Evolutionary conservation across 2,888 invertebrate species (phyloP), one percentile per base, ranked within the genome.

Genomic region (Hedya salicella): DNA sequence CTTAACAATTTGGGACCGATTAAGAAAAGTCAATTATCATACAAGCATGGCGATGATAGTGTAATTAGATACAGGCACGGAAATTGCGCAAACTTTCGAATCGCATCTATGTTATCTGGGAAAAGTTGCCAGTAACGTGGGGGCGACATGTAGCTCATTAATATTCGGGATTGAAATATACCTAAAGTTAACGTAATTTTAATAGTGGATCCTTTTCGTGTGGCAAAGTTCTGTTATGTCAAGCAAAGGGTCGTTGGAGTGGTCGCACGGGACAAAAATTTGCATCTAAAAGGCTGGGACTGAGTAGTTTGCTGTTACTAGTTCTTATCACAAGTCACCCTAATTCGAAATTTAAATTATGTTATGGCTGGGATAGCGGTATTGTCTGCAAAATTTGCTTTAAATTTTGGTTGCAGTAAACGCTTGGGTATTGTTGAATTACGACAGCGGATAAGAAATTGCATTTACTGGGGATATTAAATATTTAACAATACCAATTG

Each of bases 31-130:
- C 16, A 21, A 49, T 53, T 50, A 53, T 54, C 25, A 56, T 62
- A 50, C 56, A 56, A 56, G 42, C 56, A 36, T 64, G 64, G 57
- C 59, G 64, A 64, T 52, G 64, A 64, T 57, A 64, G 64, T 52
- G 30, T 64, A 59, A 64, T 64, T 59, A 52, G 57, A 59, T 64
- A 52, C 57, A 50, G 36, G 64, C 36, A 19, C 25, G 52, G 30
- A 64, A 64, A 59, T 64, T 64, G 21, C 11, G 40, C 19, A 42
- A 64, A 64, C 49, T 57, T 57, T 57, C 30, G 11, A 64, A 64
- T 64, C 64, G 48, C 30, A 50, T 59, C 19, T 46, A 52, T 40
- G 40, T 65, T 60, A 48, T 60, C 53, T 40, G 48, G 39, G 11
- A 54, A 54, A 54, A 53, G 64, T 64, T 64, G n/a, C 50, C 16